A percentile compares a stretch with the other conserved stretches of the same genome.
phyloP scores from a whole-genome alignment of 2,888 invertebrate genomes.

The Seira ritae region DNA sequence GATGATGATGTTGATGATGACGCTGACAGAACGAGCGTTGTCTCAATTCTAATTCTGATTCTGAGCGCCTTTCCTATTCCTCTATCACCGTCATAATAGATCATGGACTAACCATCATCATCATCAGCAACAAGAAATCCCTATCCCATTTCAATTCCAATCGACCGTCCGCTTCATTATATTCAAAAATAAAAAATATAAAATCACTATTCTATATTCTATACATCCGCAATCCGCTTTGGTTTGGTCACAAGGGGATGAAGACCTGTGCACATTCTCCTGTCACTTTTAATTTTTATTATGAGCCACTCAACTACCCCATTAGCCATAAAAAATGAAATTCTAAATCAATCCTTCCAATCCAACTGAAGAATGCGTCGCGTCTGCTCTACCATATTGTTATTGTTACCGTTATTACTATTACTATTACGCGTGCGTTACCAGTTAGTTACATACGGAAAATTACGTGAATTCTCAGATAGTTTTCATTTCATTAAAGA shows the following conservation, averaged over 20 bases:
- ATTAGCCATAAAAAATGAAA: no score
- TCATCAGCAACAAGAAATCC: neutral
- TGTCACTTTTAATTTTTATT: conserved; percentile 44
- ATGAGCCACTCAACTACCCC: conserved; percentile 19
- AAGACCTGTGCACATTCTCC: conserved; percentile 35
- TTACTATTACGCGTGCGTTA: no score
- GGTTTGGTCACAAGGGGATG: conserved; percentile 1
- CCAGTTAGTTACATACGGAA: no score
- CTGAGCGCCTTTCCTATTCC: no score
- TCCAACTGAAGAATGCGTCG: neutral
- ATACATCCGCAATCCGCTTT: conserved; percentile 19
- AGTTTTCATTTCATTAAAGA: no score
- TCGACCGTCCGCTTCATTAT: neutral
- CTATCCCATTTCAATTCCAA: neutral
- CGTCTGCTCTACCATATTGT: neutral
- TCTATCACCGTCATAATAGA: neutral
- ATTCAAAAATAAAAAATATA: no score
- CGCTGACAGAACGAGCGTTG: neutral
- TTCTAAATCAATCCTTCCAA: no score
- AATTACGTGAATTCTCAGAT: no score
- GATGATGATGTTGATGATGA: no score
- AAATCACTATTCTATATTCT: neutral
- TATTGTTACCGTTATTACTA: neutral
- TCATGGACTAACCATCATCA: conserved; percentile 24
- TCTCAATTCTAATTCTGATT: neutral